A percentile compares a stretch with the other conserved stretches of the same genome.
These are phyloP conservation scores for Laodelphax striatellus DNA, from an alignment of 1,140 invertebrate genomes.

Conservation along the genomic window DNA sequence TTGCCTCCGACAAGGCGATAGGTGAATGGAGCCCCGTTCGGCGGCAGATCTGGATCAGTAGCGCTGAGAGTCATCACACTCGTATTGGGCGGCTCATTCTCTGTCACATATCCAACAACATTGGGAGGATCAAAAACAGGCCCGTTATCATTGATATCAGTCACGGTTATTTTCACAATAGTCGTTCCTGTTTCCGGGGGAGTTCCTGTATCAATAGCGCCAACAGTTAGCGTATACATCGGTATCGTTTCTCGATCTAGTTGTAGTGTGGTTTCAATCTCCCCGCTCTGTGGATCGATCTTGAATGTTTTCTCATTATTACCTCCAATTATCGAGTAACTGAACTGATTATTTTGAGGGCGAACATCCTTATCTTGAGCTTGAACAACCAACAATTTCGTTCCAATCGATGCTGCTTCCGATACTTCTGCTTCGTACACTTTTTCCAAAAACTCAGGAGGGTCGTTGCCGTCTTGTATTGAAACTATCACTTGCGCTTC, in stretches of 20 bases:
- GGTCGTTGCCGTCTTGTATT: constrained; percentile 92
- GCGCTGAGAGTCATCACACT: constrained; percentile 75
- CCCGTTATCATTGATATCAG: constrained; percentile 89
- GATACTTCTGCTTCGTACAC: constrained; percentile 63
- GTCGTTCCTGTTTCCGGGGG: constrained; percentile 82
- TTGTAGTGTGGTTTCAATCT: constrained; percentile 59
- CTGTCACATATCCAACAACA: constrained; percentile 62
- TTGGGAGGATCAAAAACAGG: constrained; percentile 65
- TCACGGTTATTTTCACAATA: constrained; percentile 59
- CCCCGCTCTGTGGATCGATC: constrained; percentile 74
- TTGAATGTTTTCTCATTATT: constrained; percentile 74
- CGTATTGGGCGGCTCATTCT: constrained; percentile 78
- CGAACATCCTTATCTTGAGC: constrained; percentile 85
- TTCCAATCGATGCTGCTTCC: constrained; percentile 61
- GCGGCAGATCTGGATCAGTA: constrained; percentile 79
- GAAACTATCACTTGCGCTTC: constrained; percentile 86
- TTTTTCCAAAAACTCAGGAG: constrained; percentile 73
- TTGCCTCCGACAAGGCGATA: constrained; percentile 67
- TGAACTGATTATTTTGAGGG: constrained; percentile 84
- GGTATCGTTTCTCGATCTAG: constrained; percentile 74
- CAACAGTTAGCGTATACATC: constrained; percentile 69
- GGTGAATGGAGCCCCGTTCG: constrained; percentile 81
- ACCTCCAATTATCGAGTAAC: constrained; percentile 77
- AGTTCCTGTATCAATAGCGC: constrained; percentile 76
- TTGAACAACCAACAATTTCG: constrained; percentile 63